Evolutionary conservation across 2,888 invertebrate species (phyloP).

Genomic region (Scaptomyza polygonia): DNA sequence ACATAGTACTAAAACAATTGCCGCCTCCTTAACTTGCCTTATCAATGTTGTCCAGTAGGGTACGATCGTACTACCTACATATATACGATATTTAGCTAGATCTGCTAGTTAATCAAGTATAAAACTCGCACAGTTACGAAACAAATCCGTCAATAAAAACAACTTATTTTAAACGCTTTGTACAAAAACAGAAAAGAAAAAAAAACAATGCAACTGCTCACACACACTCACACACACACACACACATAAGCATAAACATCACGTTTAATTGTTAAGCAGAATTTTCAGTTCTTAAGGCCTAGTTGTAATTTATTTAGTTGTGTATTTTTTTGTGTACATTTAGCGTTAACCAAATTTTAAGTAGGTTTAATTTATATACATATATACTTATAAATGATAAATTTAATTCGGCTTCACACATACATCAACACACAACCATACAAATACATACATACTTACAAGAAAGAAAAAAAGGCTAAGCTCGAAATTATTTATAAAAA

Average conservation of each 20-base stretch:
- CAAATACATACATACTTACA: constrained; percentile 18
- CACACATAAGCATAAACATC: constrained; percentile 45
- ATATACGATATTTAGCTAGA: not conserved
- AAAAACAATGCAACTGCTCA: constrained; percentile 7
- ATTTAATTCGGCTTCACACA: constrained; percentile 55
- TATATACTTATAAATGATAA: constrained; percentile 41
- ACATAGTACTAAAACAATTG: constrained; percentile 50
- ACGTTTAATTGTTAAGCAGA: constrained; percentile 56
- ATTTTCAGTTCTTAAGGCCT: constrained; percentile 59
- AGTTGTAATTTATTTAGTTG: constrained; percentile 66
- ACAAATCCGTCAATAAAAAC: constrained; percentile 63
- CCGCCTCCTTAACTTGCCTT: constrained; percentile 71
- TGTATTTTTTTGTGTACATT: constrained; percentile 73
- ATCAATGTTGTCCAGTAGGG: constrained; percentile 44
- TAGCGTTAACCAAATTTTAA: constrained; percentile 77
- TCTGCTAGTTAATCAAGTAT: constrained; percentile 12
- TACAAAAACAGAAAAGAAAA: constrained; percentile 45
- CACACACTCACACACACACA: constrained; percentile 27
- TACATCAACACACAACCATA: constrained; percentile 11
- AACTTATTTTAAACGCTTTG: constrained; percentile 47
- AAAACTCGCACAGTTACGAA: constrained; percentile 56
- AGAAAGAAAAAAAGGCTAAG: constrained; percentile 73
- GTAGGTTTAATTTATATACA: constrained; percentile 63
- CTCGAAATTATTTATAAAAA: constrained; percentile 71
- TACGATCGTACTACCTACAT: constrained; percentile 1